A percentile compares a stretch with the other conserved stretches of the same genome.
Conservation (phyloP, 2,113 vertebrate species). For the Clarias macrocephalus region DNA sequence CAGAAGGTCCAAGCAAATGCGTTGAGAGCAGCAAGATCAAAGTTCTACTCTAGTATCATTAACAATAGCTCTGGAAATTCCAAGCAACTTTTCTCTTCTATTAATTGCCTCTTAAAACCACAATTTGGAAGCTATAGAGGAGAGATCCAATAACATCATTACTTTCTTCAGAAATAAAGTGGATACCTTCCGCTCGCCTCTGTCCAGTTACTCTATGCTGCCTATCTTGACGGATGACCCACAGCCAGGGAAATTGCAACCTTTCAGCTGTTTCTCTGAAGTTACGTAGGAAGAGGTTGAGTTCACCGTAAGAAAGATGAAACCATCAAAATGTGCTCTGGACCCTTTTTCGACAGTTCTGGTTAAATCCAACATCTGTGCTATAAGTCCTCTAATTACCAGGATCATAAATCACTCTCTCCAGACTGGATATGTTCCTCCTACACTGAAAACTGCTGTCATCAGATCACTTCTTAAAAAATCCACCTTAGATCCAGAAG, state of each 20-base stretch:
- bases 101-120: conserved; percentile 9
- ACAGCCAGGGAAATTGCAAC: neutral
- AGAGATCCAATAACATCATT: conserved; percentile 5
- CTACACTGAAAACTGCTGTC: neutral
- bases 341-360: conserved; percentile 2
- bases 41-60: neutral
- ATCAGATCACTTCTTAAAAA: conserved; percentile 21
- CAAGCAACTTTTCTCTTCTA: conserved; percentile 11
- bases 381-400: conserved; percentile 4
- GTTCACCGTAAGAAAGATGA: conserved; percentile 1
- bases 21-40: neutral
- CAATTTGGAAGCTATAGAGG: neutral
- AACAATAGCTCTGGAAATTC: conserved; percentile 5
- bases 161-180: conserved; percentile 25
- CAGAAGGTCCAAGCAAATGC: neutral
- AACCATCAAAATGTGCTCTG: neutral
- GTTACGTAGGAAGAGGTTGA: neutral
- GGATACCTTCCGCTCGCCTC: neutral
- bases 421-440: neutral
- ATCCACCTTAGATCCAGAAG: neutral
- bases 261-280: neutral
- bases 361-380: conserved; percentile 23
- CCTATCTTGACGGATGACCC: neutral
- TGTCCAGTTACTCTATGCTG: neutral
- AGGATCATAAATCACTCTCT: neutral